Evolutionary conservation across 2,113 vertebrate species (phyloP), one percentile per base, ranked within the genome.

Genomic region (Heterotis niloticus): DNA sequence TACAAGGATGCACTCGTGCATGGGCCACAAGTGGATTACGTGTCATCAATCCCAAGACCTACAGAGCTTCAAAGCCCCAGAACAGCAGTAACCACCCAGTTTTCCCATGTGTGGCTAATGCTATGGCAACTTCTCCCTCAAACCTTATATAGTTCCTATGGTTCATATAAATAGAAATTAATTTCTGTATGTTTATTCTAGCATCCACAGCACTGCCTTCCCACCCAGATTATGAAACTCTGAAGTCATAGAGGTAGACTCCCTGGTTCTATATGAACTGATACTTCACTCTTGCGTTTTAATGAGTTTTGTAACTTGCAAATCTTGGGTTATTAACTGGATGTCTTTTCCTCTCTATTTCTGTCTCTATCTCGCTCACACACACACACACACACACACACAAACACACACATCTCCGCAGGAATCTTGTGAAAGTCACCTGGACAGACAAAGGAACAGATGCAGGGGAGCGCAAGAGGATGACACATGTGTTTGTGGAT

Each of bases 151-250:
- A 62, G 74, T 83, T 89, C 88, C 86, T 83, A 87, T 83, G 85
- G 78, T 86, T 90, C 86, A 77, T 91, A 93, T 91, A 91, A 93
- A 93, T 92, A 93, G 92, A 93, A 92, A 92, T 90, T 93, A 91
- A 93, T 93, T 91, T 93, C 83, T 91, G 88, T 88, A 86, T 92
- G 91, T 93, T 92, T 92, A 87, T 91, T 87, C 87, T 90, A 89
- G 90, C 89, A 90, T 90, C 85, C 88, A 88, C 86, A 84, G 87
- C 84, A 87, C 89, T 88, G 90, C 84, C 87, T 90, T 88, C 84
- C 86, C 68, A 87, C 85, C 87, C 84, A 86, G 88, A 89, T 92
- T 91, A 91, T 90, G 90, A 91, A 85, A 90, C 82, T 89, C 85
- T 90, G 85, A 84, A 82, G 90, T 93, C 90, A 81, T 88, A 90